Conservation (phyloP, 2,888 invertebrate genomes). For the Colostygia pectinataria region DNA sequence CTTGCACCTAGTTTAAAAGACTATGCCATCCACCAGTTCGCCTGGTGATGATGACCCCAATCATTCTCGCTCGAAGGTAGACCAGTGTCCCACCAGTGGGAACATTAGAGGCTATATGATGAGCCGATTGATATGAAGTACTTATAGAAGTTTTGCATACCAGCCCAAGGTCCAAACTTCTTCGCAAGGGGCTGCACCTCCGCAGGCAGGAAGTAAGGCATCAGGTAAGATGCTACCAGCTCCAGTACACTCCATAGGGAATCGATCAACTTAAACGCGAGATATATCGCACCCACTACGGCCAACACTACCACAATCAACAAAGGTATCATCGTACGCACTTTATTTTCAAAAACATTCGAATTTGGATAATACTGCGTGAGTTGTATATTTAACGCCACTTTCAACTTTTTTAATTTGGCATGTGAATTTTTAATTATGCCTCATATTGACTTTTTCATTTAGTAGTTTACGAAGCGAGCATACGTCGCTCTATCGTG, state of each 20-base stretch:
- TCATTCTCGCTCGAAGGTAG: too few species aligned
- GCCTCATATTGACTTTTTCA: too few species aligned
- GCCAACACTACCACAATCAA: constrained; percentile 58
- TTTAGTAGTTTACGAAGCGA: constrained; percentile 3
- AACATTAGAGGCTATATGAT: too few species aligned
- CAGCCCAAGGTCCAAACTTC: constrained; percentile 93
- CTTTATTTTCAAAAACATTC: not conserved
- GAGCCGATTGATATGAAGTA: too few species aligned
- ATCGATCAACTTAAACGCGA: constrained; percentile 79
- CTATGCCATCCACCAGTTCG: too few species aligned
- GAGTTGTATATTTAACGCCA: too few species aligned
- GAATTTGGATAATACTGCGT: constrained; percentile 7
- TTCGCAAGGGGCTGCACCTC: constrained; percentile 84
- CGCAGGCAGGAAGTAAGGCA: constrained; percentile 86
- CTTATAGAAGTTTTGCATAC: constrained; percentile 63
- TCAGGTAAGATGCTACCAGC: constrained; percentile 83
- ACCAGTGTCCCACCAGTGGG: too few species aligned
- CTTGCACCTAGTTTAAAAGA: too few species aligned
- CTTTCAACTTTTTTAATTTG: too few species aligned
- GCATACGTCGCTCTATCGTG: constrained; percentile 18
- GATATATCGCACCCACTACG: constrained; percentile 76
- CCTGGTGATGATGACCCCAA: too few species aligned
- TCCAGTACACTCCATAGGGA: constrained; percentile 84
- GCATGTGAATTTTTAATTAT: not conserved
- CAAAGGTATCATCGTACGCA: constrained; percentile 24